A percentile compares a stretch with the other conserved stretches of the same genome.
phyloP scores from a whole-genome alignment of 1,140 invertebrate genomes.

The Formica exsecta region DNA sequence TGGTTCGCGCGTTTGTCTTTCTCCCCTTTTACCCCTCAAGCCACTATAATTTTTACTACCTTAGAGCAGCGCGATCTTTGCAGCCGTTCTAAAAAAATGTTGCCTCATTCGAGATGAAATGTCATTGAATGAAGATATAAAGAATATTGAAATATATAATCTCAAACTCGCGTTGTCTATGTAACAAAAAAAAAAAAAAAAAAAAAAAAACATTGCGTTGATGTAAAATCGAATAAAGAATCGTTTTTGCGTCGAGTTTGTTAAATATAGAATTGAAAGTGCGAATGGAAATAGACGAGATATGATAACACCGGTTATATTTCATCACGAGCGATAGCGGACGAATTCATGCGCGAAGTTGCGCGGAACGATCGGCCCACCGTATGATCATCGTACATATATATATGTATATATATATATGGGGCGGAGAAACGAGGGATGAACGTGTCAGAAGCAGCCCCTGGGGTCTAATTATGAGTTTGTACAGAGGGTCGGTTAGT shows the following conservation, averaged over 20 bases:
- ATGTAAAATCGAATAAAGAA: background rate
- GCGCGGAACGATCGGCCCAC: conserved; percentile 52
- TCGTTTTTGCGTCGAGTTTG: background rate
- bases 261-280: background rate
- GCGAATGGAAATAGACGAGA: conserved; percentile 27
- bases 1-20: conserved; percentile 14
- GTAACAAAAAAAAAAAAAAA: background rate
- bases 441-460: conserved; percentile 86
- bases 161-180: background rate
- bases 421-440: conserved; percentile 81
- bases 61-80: background rate
- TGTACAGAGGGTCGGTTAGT: conserved; percentile 80
- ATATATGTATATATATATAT: conserved; percentile 30
- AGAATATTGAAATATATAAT: conserved; percentile 5
- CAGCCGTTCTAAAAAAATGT: background rate
- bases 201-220: background rate
- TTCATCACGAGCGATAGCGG: conserved; percentile 68
- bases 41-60: conserved; percentile 45
- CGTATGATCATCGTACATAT: conserved; percentile 51
- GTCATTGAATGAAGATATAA: background rate
- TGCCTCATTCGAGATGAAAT: conserved; percentile 29
- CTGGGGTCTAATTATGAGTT: conserved; percentile 85
- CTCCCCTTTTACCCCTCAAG: background rate
- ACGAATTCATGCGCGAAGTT: conserved; percentile 66
- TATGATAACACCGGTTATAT: conserved; percentile 32